Evolutionary conservation across 2,888 invertebrate species (phyloP).

Genomic region (Macrophya annulata): DNA sequence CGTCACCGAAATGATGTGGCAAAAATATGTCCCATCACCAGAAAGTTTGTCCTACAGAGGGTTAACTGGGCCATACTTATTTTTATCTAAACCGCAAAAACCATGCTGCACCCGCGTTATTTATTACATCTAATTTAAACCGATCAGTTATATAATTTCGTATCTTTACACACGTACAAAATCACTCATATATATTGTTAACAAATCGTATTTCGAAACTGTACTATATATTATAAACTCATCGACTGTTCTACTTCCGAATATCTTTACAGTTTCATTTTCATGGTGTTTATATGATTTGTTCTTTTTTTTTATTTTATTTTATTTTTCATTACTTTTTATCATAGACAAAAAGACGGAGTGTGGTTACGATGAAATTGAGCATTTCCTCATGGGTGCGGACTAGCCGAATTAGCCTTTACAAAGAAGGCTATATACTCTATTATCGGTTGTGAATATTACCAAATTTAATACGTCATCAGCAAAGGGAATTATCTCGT

Average conservation of each 20-base stretch:
- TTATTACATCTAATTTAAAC: background rate
- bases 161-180: too few species aligned
- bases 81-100: background rate
- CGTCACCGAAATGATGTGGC: constrained; percentile 52
- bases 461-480: background rate
- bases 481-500: constrained; percentile 2
- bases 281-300: background rate
- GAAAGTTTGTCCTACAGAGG: constrained; percentile 50
- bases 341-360: background rate
- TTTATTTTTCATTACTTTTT: background rate
- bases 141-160: background rate
- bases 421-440: background rate
- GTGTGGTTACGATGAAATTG: background rate
- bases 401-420: background rate
- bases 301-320: too few species aligned
- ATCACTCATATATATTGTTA: background rate
- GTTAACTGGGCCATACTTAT: constrained; percentile 36
- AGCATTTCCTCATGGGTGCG: background rate
- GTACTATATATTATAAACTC: background rate
- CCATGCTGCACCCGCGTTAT: background rate
- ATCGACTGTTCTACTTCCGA: background rate
- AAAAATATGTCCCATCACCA: constrained; percentile 54
- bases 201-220: background rate
- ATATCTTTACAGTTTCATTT: background rate
- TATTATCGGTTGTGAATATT: background rate